phyloP scores from a whole-genome alignment of 2,888 invertebrate species.

The Heliconius hortense region DNA sequence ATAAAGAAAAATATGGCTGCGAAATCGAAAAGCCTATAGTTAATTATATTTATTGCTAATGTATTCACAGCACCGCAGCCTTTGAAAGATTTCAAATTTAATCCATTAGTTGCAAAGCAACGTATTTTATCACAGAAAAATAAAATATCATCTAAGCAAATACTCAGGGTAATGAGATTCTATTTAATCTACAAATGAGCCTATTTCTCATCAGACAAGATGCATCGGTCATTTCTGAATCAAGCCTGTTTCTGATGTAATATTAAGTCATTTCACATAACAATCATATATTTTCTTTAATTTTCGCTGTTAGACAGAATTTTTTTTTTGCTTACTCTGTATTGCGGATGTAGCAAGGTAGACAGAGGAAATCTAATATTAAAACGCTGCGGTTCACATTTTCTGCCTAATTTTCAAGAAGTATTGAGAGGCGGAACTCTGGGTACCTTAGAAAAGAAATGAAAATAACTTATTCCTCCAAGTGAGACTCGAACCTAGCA shows the following conservation, averaged over 20 bases:
- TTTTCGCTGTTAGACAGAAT: neutral
- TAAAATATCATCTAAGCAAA: constrained; percentile 29
- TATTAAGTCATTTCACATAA: constrained; percentile 1
- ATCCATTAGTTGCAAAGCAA: constrained; percentile 28
- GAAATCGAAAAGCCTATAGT: constrained; percentile 16
- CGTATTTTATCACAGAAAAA: constrained; percentile 25
- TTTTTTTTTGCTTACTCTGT: neutral
- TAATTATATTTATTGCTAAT: constrained; percentile 13
- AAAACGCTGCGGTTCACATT: too few relatives aligned
- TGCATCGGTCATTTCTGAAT: constrained; percentile 29
- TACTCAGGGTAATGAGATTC: constrained; percentile 32
- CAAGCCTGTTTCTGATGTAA: constrained; percentile 32
- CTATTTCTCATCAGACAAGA: constrained; percentile 32
- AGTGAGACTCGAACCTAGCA: too few relatives aligned
- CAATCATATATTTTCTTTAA: neutral
- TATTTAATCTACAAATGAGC: constrained; percentile 37
- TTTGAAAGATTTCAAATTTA: constrained; percentile 16
- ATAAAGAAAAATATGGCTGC: neutral
- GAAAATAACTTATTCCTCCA: too few relatives aligned
- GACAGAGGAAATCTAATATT: too few relatives aligned
- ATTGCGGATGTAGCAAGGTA: too few relatives aligned
- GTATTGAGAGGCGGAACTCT: too few relatives aligned
- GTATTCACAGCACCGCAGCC: neutral
- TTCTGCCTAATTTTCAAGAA: too few relatives aligned
- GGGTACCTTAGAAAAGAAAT: too few relatives aligned